phyloP scores from a whole-genome alignment of 2,888 invertebrate species.

The Drosophila birchii region DNA sequence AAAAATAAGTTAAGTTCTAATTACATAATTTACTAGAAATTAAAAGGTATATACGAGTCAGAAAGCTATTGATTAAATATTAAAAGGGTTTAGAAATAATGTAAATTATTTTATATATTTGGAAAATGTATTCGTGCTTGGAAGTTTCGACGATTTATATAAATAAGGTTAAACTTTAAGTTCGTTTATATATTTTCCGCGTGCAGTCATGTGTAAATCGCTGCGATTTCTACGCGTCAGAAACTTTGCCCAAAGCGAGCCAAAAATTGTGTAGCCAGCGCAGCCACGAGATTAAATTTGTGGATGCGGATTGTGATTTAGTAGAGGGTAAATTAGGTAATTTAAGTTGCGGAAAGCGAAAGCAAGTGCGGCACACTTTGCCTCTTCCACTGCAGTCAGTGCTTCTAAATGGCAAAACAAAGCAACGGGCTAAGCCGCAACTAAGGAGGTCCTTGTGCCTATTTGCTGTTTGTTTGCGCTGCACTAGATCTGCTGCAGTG shows the following conservation, averaged over 20 bases:
- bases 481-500: slow-evolving; percentile 49
- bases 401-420: slow-evolving; percentile 38
- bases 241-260: slow-evolving; percentile 54
- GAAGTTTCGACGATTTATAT: slow-evolving; percentile 13
- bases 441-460: slow-evolving; percentile 63
- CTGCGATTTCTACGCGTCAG: slow-evolving; percentile 57
- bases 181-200: slow-evolving; percentile 36
- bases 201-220: slow-evolving; percentile 54
- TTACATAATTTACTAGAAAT: too few species aligned
- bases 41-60: too few species aligned
- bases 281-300: slow-evolving; percentile 42
- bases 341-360: slow-evolving; percentile 44
- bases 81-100: background rate
- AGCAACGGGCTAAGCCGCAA: slow-evolving; percentile 56
- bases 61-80: too few species aligned
- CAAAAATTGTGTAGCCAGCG: slow-evolving; percentile 30
- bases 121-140: background rate
- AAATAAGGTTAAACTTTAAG: slow-evolving; percentile 39
- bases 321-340: slow-evolving; percentile 40
- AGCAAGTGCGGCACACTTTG: slow-evolving; percentile 27
- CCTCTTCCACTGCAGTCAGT: slow-evolving; percentile 21
- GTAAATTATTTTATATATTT: background rate
- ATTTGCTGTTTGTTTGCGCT: slow-evolving; percentile 68
- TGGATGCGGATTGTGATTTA: slow-evolving; percentile 33
- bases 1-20: background rate